Evolutionary conservation across 2,888 invertebrate species (phyloP).

Genomic region (Microplitis deprimator): DNA sequence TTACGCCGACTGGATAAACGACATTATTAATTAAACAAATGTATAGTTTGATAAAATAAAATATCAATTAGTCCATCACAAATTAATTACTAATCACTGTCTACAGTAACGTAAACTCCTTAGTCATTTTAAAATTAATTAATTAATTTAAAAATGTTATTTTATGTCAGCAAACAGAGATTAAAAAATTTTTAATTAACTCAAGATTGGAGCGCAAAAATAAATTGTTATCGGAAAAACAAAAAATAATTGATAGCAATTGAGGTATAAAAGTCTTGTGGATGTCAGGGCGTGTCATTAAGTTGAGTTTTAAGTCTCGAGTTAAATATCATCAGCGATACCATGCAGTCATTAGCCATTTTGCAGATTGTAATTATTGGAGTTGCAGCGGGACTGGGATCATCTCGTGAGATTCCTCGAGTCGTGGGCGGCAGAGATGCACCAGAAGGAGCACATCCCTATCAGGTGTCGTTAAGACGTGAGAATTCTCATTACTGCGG

Average conservation of each 20-base stretch:
- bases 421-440: slow-evolving; percentile 42
- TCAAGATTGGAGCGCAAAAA: background rate
- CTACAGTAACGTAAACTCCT: background rate
- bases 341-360: background rate
- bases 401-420: background rate
- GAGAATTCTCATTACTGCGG: slow-evolving; percentile 31
- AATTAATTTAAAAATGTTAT: background rate
- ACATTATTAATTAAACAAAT: slow-evolving; percentile 21
- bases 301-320: background rate
- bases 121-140: background rate
- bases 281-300: background rate
- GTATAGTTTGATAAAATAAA: background rate
- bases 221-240: background rate
- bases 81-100: too few species aligned
- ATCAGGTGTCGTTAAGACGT: slow-evolving; percentile 38
- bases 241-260: background rate
- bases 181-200: background rate
- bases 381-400: background rate
- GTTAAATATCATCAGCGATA: background rate
- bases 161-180: background rate
- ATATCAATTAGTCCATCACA: background rate
- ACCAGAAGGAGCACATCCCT: slow-evolving; percentile 38
- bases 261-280: background rate
- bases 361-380: background rate
- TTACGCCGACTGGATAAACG: slow-evolving; percentile 34